These are phyloP conservation scores for Sipha maydis DNA, from an alignment of 2,888 invertebrate species.

Conservation along the genomic window DNA sequence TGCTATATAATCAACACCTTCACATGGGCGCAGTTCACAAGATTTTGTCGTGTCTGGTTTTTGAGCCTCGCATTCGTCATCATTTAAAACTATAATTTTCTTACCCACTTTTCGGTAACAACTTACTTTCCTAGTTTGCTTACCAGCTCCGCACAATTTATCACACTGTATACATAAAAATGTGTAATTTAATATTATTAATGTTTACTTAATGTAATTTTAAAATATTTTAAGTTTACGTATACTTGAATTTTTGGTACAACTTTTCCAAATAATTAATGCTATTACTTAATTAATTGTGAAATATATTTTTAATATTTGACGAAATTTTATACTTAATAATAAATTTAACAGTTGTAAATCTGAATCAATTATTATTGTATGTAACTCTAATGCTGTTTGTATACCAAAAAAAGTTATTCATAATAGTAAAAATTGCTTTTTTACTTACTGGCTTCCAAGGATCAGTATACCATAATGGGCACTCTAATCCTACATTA, in stretches of 20 bases:
- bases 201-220: not conserved
- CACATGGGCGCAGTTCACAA: constrained; percentile 85
- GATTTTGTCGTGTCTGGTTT: constrained; percentile 77
- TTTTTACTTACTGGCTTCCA: constrained; percentile 84
- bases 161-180: constrained; percentile 75
- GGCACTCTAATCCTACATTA: constrained; percentile 81
- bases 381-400: not conserved
- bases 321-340: not conserved
- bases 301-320: not conserved
- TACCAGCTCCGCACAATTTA: constrained; percentile 90
- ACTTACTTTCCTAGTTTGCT: constrained; percentile 80
- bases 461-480: constrained; percentile 86
- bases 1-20: constrained; percentile 90
- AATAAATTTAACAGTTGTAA: not conserved
- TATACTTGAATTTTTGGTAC: not conserved
- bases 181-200: not conserved
- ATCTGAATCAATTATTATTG: not conserved
- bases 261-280: too few relatives aligned
- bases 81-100: constrained; percentile 75
- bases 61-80: constrained; percentile 73
- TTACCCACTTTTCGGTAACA: constrained; percentile 78
- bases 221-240: not conserved
- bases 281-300: not conserved
- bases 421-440: too few relatives aligned
- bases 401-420: not conserved